Conservation (phyloP, 2,797 vertebrate species). For the Delichon dasypus region DNA sequence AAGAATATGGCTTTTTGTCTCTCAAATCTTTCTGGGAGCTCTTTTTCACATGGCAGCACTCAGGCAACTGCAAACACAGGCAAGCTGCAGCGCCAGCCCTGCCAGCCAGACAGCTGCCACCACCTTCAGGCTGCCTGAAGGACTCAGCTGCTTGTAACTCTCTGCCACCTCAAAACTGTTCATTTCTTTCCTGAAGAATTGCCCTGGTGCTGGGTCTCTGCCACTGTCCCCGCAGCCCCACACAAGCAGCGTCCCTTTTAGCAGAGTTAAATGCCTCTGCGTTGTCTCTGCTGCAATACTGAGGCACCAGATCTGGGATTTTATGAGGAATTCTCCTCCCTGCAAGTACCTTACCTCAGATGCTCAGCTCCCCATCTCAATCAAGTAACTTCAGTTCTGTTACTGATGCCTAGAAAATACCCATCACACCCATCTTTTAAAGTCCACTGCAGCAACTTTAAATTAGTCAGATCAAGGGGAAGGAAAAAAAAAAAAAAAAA, state of each 20-base stretch:
- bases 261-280: not conserved
- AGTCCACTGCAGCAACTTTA: not conserved
- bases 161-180: not conserved
- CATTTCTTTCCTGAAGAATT: not conserved
- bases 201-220: not conserved
- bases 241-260: not conserved
- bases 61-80: accelerated
- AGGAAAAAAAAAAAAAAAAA: not conserved
- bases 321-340: not conserved
- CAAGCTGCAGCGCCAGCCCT: not conserved
- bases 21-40: not conserved
- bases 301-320: accelerated
- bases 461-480: not conserved
- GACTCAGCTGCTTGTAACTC: not conserved
- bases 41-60: not conserved
- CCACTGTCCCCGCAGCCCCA: not conserved
- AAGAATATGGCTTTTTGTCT: not conserved
- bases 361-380: not conserved
- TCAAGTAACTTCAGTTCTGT: not conserved
- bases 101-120: not conserved
- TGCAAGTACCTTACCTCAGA: not conserved
- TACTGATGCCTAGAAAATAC: not conserved
- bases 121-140: not conserved
- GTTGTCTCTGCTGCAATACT: not conserved
- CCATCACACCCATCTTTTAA: not conserved